Percentiles rank a stretch among this genome's conserved stretches.
Evolutionary conservation across 2,113 vertebrate species (phyloP).

Genomic region (Macaca mulatta): DNA sequence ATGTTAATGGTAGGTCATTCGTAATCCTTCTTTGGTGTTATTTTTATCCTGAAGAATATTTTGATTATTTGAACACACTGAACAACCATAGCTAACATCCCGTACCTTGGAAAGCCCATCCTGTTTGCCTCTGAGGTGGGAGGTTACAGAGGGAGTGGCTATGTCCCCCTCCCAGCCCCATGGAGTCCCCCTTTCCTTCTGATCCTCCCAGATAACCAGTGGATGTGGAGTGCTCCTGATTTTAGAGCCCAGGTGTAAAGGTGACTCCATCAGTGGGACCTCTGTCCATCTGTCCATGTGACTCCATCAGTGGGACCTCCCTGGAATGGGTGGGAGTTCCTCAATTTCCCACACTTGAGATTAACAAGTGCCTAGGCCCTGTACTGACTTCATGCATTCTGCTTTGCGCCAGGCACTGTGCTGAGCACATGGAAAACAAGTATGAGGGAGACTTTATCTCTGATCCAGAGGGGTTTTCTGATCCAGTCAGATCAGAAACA

Average conservation of each 20-base stretch:
- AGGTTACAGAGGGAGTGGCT: background rate
- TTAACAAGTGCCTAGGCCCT: background rate
- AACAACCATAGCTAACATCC: background rate
- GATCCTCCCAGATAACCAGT: background rate
- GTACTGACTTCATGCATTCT: background rate
- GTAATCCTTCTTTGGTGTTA: background rate
- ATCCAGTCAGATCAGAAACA: background rate
- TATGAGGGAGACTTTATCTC: background rate
- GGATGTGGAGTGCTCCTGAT: background rate
- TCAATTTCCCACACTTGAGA: background rate
- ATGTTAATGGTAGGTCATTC: background rate
- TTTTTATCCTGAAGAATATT: constrained; percentile 16
- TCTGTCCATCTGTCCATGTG: background rate
- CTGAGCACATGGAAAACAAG: background rate
- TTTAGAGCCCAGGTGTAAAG: background rate
- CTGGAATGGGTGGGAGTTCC: background rate
- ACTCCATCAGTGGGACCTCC: background rate
- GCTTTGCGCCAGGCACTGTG: background rate
- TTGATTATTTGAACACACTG: background rate
- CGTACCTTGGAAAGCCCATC: background rate
- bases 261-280: no score
- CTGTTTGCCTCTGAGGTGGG: background rate
- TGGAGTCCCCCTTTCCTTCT: background rate
- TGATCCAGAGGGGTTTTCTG: background rate
- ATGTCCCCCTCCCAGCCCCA: fast-evolving